A percentile compares a stretch with the other conserved stretches of the same genome.
Evolutionary conservation across 2,113 vertebrate species (phyloP).

Genomic region (Cnemophilus loriae): DNA sequence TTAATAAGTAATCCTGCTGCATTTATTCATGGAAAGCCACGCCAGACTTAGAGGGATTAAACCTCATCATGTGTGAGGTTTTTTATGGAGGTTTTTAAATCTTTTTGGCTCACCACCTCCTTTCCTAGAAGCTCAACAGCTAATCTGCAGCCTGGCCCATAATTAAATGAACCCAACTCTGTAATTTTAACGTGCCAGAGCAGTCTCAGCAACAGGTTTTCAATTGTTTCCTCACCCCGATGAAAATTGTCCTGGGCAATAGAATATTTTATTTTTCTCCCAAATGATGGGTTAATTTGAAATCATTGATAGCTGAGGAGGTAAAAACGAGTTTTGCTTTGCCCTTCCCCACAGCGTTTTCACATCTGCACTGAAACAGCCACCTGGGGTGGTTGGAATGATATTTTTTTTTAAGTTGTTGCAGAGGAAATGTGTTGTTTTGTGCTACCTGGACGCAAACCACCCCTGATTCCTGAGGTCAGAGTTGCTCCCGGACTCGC

Average conservation of each 20-base stretch:
- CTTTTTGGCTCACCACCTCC: background rate
- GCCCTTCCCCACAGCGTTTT: background rate
- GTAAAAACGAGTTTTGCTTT: background rate
- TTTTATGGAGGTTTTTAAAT: background rate
- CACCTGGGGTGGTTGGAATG: background rate
- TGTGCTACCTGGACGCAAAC: background rate
- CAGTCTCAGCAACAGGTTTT: background rate
- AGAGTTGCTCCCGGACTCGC: background rate
- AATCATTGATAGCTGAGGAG: background rate
- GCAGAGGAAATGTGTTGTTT: background rate
- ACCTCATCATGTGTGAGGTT: background rate
- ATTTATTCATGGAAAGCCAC: background rate
- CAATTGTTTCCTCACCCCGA: background rate
- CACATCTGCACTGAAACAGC: background rate
- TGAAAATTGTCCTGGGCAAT: background rate
- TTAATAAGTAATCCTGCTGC: background rate
- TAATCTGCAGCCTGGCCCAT: background rate
- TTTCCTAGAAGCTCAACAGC: background rate
- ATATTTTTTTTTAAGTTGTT: background rate
- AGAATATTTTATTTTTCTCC: background rate
- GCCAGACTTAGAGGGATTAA: background rate
- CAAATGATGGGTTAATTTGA: background rate
- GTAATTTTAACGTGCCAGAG: rapidly evolving
- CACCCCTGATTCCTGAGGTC: background rate
- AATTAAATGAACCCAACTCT: background rate